Evolutionary conservation across 2,888 invertebrate genomes (phyloP).

Genomic region (Yponomeuta evonymella): DNA sequence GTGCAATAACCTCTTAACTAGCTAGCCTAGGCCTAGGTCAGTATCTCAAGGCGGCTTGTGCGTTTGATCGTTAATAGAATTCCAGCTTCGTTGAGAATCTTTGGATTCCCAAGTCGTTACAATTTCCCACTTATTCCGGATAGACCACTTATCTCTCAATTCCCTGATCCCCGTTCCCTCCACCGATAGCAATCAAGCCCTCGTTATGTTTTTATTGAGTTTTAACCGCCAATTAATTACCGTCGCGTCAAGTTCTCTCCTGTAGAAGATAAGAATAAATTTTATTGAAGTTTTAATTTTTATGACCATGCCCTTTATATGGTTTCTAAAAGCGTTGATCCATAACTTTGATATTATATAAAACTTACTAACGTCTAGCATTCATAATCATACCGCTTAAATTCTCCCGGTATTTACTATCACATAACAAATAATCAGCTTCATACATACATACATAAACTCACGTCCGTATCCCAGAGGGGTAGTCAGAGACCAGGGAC

Average conservation of each 20-base stretch:
- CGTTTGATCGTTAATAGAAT: slow-evolving; percentile 1
- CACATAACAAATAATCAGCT: background rate
- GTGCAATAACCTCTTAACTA: background rate
- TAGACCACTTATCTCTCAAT: slow-evolving; percentile 27
- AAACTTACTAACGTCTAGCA: background rate
- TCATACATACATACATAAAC: background rate
- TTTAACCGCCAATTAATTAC: slow-evolving; percentile 10
- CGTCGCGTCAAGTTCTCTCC: background rate
- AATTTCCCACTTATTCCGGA: slow-evolving; percentile 34
- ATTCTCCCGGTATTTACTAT: background rate
- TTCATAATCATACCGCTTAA: background rate
- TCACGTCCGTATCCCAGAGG: no score
- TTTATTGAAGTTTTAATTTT: background rate
- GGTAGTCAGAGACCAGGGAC: no score
- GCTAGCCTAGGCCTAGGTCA: background rate
- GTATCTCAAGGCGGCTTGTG: background rate
- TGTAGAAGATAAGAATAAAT: background rate
- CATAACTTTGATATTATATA: background rate
- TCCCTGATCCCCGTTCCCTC: slow-evolving; percentile 16
- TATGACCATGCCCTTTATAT: background rate
- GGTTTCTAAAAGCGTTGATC: background rate
- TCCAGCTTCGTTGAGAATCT: slow-evolving; percentile 19
- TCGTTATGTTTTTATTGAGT: slow-evolving; percentile 14
- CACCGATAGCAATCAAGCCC: slow-evolving; percentile 17
- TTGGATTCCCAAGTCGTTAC: slow-evolving; percentile 31